Base-by-base conservation (phyloP, 2,888 invertebrate genomes). In the Tetanocera ferruginea region DNA sequence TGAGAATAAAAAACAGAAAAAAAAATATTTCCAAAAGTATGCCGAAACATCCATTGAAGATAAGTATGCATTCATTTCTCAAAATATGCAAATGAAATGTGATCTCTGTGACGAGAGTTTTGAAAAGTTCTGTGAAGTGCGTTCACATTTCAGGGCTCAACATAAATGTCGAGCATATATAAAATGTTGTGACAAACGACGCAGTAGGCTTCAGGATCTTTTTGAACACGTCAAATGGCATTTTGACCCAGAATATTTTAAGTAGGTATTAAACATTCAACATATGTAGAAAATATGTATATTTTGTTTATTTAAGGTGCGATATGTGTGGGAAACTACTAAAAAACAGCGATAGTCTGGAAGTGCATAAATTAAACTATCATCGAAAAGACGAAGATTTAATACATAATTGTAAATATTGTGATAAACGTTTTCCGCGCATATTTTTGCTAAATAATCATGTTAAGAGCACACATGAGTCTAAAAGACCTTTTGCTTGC, bases 141-240 rank as follows among this genome's bases (percentile, higher is more conserved):
- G 86, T 34, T 76, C 80, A 4, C 87, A 87, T 75, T 87, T 86
- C 60, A 75, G 83, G 25, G 80, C 85, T 70, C 84, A 81, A 19
- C 88, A 87, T 28, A 83, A 87, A 52, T 81, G 84, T 49, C 83
- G 84, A 17, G 84, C 85, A 23, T 87, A 87, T 78, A 82, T 87
- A 8, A 86, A 86, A 69, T 87, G 87, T 77, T 87, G 87, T 79
- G 84, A 85, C 73, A 86, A 82, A 67, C 79, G 83, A 14, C 86
- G 85, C 75, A 83, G 79, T 14, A 85, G 85, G 62, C 85, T 84
- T 23, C 83, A 83, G 72, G 83, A 84, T 43, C 83, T 87, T 0
- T 85, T 83, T 79, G 86, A 87, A 37, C 87, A 87, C 80, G 82
- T 87, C 57, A 84, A 87, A 76, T 87, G 85, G 80, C 87, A 87